These are phyloP conservation scores for Acleris sparsana DNA, from an alignment of 2,888 invertebrate species.

Conservation along the genomic window DNA sequence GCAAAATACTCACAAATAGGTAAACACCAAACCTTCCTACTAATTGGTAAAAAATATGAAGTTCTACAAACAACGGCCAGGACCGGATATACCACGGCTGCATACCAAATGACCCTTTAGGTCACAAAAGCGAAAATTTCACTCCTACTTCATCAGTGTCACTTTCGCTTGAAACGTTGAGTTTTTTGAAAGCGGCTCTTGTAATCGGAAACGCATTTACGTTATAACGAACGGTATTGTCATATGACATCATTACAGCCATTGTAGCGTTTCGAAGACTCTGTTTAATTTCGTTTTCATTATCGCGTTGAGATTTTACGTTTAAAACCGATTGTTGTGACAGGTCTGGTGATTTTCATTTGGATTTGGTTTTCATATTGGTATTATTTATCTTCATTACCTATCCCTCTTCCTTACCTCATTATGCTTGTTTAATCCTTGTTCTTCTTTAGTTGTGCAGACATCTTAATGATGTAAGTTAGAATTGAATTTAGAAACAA, in stretches of 20 bases:
- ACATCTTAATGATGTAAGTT: neutral
- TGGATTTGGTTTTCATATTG: too few species aligned
- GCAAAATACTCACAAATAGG: too few species aligned
- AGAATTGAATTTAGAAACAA: neutral
- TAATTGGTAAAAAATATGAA: too few species aligned
- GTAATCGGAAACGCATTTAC: conserved; percentile 35
- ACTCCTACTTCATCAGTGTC: conserved; percentile 47
- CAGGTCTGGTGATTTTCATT: too few species aligned
- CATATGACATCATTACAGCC: conserved; percentile 16
- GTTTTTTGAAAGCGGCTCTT: conserved; percentile 39
- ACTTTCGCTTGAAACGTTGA: conserved; percentile 37
- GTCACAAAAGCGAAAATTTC: conserved; percentile 57
- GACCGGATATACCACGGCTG: conserved; percentile 17
- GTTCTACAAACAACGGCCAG: neutral
- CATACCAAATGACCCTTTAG: conserved; percentile 44
- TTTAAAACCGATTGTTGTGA: too few species aligned
- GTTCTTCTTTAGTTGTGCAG: too few species aligned
- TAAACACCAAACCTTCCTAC: too few species aligned
- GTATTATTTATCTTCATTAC: too few species aligned
- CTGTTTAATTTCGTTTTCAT: conserved; percentile 3
- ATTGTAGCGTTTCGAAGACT: conserved; percentile 3
- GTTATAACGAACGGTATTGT: conserved; percentile 38
- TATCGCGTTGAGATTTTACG: too few species aligned
- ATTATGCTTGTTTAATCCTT: too few species aligned
- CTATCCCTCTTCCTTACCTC: too few species aligned